Base-by-base conservation (phyloP, 2,888 invertebrate genomes). In the Thera obeliscata region DNA sequence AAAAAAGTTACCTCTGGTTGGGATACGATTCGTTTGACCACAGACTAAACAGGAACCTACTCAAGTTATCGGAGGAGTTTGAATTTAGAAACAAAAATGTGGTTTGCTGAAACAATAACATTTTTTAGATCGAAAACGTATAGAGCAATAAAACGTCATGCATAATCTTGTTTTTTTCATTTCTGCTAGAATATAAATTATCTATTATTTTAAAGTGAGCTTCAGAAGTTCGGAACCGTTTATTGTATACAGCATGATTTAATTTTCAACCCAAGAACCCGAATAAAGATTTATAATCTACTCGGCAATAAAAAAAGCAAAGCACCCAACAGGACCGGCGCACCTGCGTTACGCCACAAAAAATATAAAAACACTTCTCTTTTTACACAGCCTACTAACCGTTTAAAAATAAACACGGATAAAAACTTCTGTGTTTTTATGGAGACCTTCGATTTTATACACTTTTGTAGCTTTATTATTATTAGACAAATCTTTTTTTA, bases 291-390 rank as follows among this genome's bases (percentile, higher is more conserved):
- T 67, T 66, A 70, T 69, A 69, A 74, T 74, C 71, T 69, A 69
- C 60, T 56, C 57, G 64, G 41, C 38, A 49, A 22, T 12, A 67
- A 70, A 80, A 84, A 83, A 82, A 83, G 76, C 77, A 68, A 80
- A 79, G 78, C 78, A 77, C 75, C 75, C 75, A 79, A 79, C 78
- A 82, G 80, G 82, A 84, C 77, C 73, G 76, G 75, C 80, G 85
- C 90, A 91, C 90, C 89, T 89, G 89, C 86, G 87, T 88, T 90
- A 90, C 89, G 87, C 89, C 80, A 85, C 82, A 83, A 85, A 85
- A 87, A 85, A 86, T 74, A 78, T 77, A 80, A 82, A 81, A 77
- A 81, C 73, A 75, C 76, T 76, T 73, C 69, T 72, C 72, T 76
- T 81, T 81, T 82, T 83, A 65, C 69, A 43, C 74, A 74, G 75